Base-by-base conservation (phyloP, 1,140 invertebrate species). In the Aphaenogaster floridana region DNA sequence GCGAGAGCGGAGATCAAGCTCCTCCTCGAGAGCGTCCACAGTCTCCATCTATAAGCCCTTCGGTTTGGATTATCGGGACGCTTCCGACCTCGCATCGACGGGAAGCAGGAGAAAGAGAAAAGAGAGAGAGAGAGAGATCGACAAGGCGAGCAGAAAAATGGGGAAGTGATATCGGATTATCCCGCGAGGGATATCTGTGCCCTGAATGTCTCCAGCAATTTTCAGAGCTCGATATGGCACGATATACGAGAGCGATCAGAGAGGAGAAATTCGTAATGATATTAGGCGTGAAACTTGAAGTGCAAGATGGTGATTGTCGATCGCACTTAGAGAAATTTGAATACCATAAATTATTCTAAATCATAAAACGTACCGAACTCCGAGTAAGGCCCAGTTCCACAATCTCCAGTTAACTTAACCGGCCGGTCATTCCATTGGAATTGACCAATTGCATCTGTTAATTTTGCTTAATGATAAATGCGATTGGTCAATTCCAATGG, bases 51-150 rank as follows among this genome's bases (percentile, higher is more conserved):
- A 59, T 74, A 69, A 72, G 68, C 68, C 17, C 28, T 34, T 72
- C 52, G 68, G 28, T 54, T 36, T 45, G 39, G 54, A 83, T 83
- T 83, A 83, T 83, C 68, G 54, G 28, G 28, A 83, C 71, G 68
- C 39, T 39, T 86, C 87, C 86, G 71, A 85, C 57, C 86, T 89
- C 84, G 80, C 17, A n/a, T 72, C 36, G 61, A 77, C 86, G 63
- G 87, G 86, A 81, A 54, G 39, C 39, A 36, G 42, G 34, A 21
- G 1, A n/a, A 54, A 21, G 11, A 21, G 28, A 34, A 48, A 28
- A 54, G 36, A n/a, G 2, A n/a, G 45, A 42, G 28, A 11, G 11
- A 21, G n/a, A 34, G 13, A 39, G 8, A 34, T 6, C 13, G 3
- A 21, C n/a, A 54, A 50, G 36, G 11, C n/a, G 52, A 36, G 13